These are phyloP conservation scores for Salvelinus sp. DNA, from an alignment of 2,113 vertebrate genomes.

Conservation along the genomic window DNA sequence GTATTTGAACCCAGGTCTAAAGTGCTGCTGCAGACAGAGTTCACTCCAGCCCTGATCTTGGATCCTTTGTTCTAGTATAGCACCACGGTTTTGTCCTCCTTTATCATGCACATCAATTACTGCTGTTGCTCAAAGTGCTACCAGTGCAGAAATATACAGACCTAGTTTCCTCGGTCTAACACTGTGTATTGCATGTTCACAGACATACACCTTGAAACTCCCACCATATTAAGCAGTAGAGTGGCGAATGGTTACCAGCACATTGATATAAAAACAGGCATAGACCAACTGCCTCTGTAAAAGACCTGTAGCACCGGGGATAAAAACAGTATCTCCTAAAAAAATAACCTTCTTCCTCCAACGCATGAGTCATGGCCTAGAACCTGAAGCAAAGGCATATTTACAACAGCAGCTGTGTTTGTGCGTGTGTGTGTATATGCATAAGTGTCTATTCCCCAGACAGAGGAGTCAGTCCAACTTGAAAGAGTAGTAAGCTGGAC, in stretches of 20 bases:
- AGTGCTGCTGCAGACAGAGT: conserved; percentile 35
- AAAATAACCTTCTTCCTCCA: too few species aligned
- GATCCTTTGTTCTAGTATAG: not conserved
- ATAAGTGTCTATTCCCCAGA: conserved; percentile 21
- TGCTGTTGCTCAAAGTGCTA: not conserved
- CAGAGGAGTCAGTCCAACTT: conserved; percentile 23
- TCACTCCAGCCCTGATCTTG: not conserved
- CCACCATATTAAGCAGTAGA: too few species aligned
- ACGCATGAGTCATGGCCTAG: not conserved
- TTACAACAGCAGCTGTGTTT: conserved; percentile 9
- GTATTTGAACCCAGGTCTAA: too few species aligned
- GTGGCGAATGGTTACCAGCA: too few species aligned
- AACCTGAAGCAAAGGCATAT: not conserved
- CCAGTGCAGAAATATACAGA: not conserved
- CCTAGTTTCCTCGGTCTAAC: not conserved
- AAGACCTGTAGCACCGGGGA: too few species aligned
- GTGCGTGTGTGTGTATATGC: not conserved
- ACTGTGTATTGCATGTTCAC: too few species aligned
- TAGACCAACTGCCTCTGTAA: too few species aligned
- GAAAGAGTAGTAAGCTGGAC: not conserved
- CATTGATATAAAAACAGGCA: too few species aligned
- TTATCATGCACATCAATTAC: not conserved
- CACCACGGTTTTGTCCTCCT: not conserved
- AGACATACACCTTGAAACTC: too few species aligned
- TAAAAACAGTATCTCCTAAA: too few species aligned